phyloP scores from a whole-genome alignment of 2,888 invertebrate genomes.

The Mythimna lalbum region DNA sequence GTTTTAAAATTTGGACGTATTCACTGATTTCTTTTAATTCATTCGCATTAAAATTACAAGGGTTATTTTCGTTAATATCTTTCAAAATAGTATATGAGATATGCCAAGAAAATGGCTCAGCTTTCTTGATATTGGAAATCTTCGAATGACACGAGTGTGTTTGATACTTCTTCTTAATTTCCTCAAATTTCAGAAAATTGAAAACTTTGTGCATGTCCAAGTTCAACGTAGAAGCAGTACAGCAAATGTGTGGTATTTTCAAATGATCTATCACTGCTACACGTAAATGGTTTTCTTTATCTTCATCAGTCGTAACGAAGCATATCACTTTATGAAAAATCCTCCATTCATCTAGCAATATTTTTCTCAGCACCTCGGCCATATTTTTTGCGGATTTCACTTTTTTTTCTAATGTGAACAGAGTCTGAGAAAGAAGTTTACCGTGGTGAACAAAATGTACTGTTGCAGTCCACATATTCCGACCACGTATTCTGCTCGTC shows the following conservation, averaged over 20 bases:
- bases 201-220: neutral
- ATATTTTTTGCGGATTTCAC: neutral
- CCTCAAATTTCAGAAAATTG: neutral
- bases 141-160: neutral
- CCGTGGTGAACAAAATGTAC: constrained; percentile 2
- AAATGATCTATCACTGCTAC: neutral
- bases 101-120: neutral
- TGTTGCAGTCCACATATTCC: neutral
- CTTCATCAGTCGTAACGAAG: neutral
- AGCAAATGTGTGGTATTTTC: neutral
- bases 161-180: neutral
- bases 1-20: constrained; percentile 9
- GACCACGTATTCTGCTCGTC: neutral
- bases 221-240: neutral
- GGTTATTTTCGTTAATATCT: neutral
- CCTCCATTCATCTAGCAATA: neutral
- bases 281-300: no score
- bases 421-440: neutral
- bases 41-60: neutral
- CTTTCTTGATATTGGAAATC: neutral
- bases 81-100: neutral
- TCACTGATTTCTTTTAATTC: neutral
- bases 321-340: constrained; percentile 4
- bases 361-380: neutral
- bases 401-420: neutral